Evolutionary conservation across 2,888 invertebrate species (phyloP).

Genomic region (Parnassius glacialis): DNA sequence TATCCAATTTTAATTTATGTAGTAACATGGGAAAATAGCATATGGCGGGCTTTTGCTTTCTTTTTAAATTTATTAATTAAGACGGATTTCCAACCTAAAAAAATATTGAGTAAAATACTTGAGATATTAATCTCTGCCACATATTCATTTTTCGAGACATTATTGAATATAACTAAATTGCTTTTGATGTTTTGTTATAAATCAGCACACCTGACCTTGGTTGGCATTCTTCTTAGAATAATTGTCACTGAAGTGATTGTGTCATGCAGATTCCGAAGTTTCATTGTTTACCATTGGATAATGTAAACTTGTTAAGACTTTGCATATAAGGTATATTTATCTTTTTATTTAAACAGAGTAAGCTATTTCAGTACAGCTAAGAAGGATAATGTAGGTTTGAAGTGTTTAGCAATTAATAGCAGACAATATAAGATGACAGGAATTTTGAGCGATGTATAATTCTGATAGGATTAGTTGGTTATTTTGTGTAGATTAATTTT

Average conservation of each 20-base stretch:
- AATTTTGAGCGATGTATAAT: too few relatives aligned
- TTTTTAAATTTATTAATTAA: too few relatives aligned
- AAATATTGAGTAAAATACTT: not conserved
- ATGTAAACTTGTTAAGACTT: conserved; percentile 40
- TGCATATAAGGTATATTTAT: conserved; percentile 3
- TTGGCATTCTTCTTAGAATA: conserved; percentile 49
- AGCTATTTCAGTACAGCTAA: not conserved
- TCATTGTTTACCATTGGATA: conserved; percentile 36
- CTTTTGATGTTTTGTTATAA: conserved; percentile 38
- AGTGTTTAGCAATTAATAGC: too few relatives aligned
- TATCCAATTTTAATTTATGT: too few relatives aligned
- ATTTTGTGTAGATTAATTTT: too few relatives aligned
- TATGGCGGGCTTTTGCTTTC: too few relatives aligned
- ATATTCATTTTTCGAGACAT: conserved; percentile 1
- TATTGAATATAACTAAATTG: conserved; percentile 30
- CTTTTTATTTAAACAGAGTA: not conserved
- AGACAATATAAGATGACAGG: too few relatives aligned
- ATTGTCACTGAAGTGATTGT: conserved; percentile 41
- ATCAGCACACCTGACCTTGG: conserved; percentile 51
- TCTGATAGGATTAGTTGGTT: too few relatives aligned
- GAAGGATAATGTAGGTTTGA: not conserved
- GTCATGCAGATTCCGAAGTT: conserved; percentile 56
- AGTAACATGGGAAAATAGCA: too few relatives aligned
- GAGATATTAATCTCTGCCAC: not conserved
- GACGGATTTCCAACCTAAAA: not conserved